Evolutionary conservation across 2,113 vertebrate genomes (phyloP), one percentile per base, ranked within the genome.

Genomic region (Naja naja): DNA sequence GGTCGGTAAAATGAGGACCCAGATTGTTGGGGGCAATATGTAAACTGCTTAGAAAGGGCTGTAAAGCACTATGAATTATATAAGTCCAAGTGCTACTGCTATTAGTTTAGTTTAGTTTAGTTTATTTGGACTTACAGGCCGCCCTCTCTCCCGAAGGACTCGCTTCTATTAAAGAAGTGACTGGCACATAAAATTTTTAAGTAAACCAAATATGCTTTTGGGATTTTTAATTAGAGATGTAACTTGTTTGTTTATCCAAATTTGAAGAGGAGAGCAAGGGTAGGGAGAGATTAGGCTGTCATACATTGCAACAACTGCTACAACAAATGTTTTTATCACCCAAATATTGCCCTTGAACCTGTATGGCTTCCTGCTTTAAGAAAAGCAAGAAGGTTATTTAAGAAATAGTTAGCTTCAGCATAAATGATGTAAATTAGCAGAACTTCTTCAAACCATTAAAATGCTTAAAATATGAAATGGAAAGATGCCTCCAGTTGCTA

Each of bases 301-400:
- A 74, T n/a, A 74, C n/a, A 34, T 34, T 34, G n/a, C n/a, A 74
- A 74, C 5, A 74, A 39, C n/a, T 81, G 34, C 34, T 39, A 52
- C 91, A 93, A 74, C 94, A 96, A 93, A 58, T 90, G 27, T 64
- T 95, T 64, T 89, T 14, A 18, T 25, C 93, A 89, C 91, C 34
- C 91, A 93, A 30, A 96, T 92, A 85, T 87, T 91, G 18, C 64
- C 93, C 94, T 89, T 94, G 91, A 93, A 92, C 92, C 94, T 92
- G 1, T 93, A 39, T n/a, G 45, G 45, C 64, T 91, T n/a, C 3
- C 22, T 12, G 54, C 25, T 95, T 86, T 89, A 94, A 93, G 93
- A 92, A 96, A 95, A 97, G 94, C 93, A 94, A 88, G 27, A 91
- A 94, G 30, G 92, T 94, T 3, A 10, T 94, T 93, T 93, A 94